Evolutionary conservation across 2,888 invertebrate genomes (phyloP).

Genomic region (Zhuqinia jingwanae): DNA sequence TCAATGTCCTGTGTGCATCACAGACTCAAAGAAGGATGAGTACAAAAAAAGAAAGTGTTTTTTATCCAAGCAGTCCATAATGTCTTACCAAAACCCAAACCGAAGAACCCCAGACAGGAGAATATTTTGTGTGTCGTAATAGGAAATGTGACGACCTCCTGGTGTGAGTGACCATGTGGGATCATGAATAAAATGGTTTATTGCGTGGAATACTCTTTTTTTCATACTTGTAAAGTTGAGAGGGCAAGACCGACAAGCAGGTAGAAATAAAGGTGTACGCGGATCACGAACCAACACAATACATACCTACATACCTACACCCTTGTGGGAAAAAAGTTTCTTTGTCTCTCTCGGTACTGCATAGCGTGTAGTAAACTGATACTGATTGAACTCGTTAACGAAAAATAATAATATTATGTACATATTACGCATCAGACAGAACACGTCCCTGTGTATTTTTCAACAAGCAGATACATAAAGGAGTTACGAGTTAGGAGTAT

Average conservation of each 20-base stretch:
- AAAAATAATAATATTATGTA: no score
- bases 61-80: neutral
- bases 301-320: no score
- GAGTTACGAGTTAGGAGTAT: no score
- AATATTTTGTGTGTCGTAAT: slow-evolving; percentile 16
- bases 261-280: no score
- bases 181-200: slow-evolving; percentile 57
- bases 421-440: no score
- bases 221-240: neutral
- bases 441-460: no score
- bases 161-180: slow-evolving; percentile 67
- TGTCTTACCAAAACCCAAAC: neutral
- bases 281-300: no score
- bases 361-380: no score
- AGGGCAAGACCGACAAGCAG: neutral
- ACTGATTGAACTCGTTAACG: no score
- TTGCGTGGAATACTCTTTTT: neutral
- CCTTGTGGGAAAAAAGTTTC: no score
- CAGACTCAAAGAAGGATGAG: neutral
- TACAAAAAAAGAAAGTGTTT: slow-evolving; percentile 57
- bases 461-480: no score
- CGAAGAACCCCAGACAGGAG: neutral
- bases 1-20: neutral
- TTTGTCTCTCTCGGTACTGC: no score
- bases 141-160: slow-evolving; percentile 69